Base-by-base conservation (phyloP, 2,113 vertebrate genomes). In the Eclectus roratus region DNA sequence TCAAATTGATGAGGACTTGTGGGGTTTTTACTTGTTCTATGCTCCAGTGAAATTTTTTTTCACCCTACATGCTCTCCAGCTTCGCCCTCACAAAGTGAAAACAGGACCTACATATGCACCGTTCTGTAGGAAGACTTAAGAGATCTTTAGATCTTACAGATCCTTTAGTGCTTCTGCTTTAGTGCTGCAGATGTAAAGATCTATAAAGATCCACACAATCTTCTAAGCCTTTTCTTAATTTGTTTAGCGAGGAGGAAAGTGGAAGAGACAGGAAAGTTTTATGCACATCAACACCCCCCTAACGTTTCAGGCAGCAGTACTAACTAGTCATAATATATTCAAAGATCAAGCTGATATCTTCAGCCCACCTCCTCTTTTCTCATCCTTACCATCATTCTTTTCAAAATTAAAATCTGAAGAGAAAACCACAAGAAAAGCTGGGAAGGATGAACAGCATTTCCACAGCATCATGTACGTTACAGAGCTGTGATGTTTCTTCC, bases 331-430 rank as follows among this genome's bases (percentile, higher is more conserved):
- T 93, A 96, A 94, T 85, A 82, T 87, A 94, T 93, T 92, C 93
- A 91, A 87, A 94, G 91, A 96, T 94, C 80, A 92, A 96, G 70
- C 73, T 89, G 92, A 95, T 95, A 96, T 85, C 86, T 94, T 95
- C 91, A 97, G 92, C 86, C 91, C 83, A 96, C 93, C 93, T 96
- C 89, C 73, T 94, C 83, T 93, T 89, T 93, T 92, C 91, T 94
- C 93, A 96, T 92, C 86, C 89, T 93, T 87, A 60, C 83, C 89
- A 94, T 63, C 86, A 87, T 93, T 92, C 86, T 95, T 94, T 91
- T 89, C 77, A 63, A 96, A 97, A 96, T 96, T 84, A 96, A 96
- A 96, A 92, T 79, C 86, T 46, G 24, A 84, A 86, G 86, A 91
- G 56, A 92, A 93, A 96, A 93, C 94, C 94, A 95, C 93, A 96